These are phyloP conservation scores for Cavia porcellus DNA, from an alignment of 2,113 vertebrate genomes.

Conservation along the genomic window DNA sequence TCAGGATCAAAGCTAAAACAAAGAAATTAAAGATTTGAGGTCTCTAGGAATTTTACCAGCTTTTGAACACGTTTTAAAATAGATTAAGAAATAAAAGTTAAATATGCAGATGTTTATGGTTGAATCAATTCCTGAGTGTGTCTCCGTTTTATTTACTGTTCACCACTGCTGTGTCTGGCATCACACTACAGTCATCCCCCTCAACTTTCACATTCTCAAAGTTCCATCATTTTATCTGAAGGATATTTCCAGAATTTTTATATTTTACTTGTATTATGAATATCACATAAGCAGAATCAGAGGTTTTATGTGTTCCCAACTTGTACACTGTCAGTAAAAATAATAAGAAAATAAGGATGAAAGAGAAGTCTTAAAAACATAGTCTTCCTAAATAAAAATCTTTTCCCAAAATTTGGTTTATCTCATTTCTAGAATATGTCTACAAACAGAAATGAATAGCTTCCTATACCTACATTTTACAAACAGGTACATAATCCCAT, in stretches of 20 bases:
- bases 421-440: constrained; percentile 21
- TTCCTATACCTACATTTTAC: neutral
- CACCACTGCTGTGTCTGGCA: neutral
- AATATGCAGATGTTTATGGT: neutral
- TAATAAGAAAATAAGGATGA: neutral
- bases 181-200: neutral
- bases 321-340: neutral
- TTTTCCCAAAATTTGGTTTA: constrained; percentile 34
- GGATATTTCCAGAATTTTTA: constrained; percentile 13
- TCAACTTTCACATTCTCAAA: constrained; percentile 22
- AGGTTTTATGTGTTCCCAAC: neutral
- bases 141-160: neutral
- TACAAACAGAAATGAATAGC: constrained; percentile 7
- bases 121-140: constrained; percentile 12
- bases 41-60: constrained; percentile 32
- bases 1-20: neutral
- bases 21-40: constrained; percentile 46
- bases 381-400: neutral
- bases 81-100: constrained; percentile 66
- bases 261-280: constrained; percentile 38
- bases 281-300: constrained; percentile 54
- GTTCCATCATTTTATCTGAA: constrained; percentile 36
- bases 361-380: constrained; percentile 13
- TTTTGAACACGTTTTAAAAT: constrained; percentile 32
- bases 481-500: neutral